Conservation (phyloP, 2,797 vertebrate genomes). For the Cuculus canorus region DNA sequence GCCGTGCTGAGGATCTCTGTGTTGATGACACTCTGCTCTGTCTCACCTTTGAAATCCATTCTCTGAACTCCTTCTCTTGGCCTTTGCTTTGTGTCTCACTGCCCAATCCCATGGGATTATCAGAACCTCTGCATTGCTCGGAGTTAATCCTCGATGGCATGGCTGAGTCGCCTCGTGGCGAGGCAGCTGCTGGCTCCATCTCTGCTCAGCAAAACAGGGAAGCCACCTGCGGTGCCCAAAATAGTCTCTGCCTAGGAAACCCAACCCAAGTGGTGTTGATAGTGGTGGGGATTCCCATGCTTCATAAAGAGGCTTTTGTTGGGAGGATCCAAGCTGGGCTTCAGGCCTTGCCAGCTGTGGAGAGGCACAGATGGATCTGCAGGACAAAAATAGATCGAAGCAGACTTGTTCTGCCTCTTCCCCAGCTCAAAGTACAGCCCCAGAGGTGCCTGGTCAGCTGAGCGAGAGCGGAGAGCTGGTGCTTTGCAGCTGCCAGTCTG, state of each 20-base stretch:
- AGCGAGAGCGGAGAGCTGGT: slow-evolving; percentile 13
- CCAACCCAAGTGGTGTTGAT: not conserved
- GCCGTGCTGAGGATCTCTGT: not conserved
- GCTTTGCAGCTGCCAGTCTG: slow-evolving; percentile 64
- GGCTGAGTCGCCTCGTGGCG: not conserved
- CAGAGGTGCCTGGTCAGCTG: slow-evolving; percentile 55
- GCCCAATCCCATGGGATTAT: not conserved
- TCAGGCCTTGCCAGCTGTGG: slow-evolving; percentile 61
- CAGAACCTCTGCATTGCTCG: not conserved
- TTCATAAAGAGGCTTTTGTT: slow-evolving; percentile 68
- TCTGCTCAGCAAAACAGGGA: not conserved
- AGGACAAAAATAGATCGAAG: slow-evolving; percentile 58
- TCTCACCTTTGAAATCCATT: not conserved
- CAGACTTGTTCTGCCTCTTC: slow-evolving; percentile 40
- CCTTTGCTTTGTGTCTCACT: not conserved
- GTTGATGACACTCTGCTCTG: not conserved
- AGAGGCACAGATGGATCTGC: slow-evolving; percentile 56
- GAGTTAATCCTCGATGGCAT: not conserved
- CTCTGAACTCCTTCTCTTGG: not conserved
- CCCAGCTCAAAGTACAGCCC: slow-evolving; percentile 18
- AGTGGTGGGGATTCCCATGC: slow-evolving; percentile 27
- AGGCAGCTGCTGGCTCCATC: slow-evolving; percentile 11
- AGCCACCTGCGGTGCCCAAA: slow-evolving; percentile 62
- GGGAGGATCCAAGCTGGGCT: slow-evolving; percentile 42
- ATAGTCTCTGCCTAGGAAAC: slow-evolving; percentile 40